Evolutionary conservation across 2,888 invertebrate species (phyloP), one percentile per base, ranked within the genome.

Genomic region (Lamellibrachia satsuma): DNA sequence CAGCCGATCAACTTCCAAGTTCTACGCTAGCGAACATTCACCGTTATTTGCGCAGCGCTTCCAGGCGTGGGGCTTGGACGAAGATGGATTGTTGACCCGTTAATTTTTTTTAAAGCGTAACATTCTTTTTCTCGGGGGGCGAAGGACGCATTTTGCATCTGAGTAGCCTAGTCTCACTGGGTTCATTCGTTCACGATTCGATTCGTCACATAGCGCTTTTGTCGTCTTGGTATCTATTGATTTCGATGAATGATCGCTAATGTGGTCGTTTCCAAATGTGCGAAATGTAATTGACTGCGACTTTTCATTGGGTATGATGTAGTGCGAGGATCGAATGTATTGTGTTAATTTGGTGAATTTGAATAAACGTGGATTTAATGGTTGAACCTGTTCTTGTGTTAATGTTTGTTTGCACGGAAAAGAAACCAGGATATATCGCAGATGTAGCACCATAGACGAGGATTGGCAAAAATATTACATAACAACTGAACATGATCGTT

Each of bases 301-400:
- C 75, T 9, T 75, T 11, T 75, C n/a, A 22, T 75, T 75, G 75
- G 22, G n/a, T 75, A 15, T 75, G 6, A 7, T 22, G 22, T 22
- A 75, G 75, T 75, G 75, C 22, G 2, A 75, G 75, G 22, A 75
- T 22, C 75, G 75, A 22, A 22, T 75, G n/a, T 22, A 75, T 15
- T 75, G 75, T 75, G 75, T 75, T 75, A 22, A 15, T 22, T 75
- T 75, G 75, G 22, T 11, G 75, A 75, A 75, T 75, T 75, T 75
- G 75, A 75, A 75, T 75, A 75, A 75, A 75, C 75, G 75, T 75
- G 75, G 75, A 75, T 75, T 75, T 75, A 75, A 75, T 75, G 75
- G 75, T 75, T 75, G 75, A 75, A 15, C 3, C 75, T 75, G 75
- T 75, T 75, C 22, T 75, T 75, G 75, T 75, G 75, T 75, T 75